phyloP scores from a whole-genome alignment of 2,797 vertebrate species.

The Poeciliopsis gracilis region DNA sequence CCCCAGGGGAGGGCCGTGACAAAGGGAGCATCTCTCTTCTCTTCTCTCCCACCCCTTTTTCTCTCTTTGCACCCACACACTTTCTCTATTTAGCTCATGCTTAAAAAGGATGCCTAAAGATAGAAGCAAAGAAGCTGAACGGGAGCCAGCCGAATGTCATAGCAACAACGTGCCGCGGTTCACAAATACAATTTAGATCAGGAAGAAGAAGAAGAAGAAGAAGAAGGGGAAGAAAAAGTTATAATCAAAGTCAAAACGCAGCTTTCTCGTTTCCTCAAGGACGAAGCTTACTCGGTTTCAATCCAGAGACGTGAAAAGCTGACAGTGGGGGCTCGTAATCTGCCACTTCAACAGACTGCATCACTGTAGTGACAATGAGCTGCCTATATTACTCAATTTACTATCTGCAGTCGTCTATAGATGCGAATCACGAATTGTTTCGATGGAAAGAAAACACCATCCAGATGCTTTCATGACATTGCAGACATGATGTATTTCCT shows the following conservation, averaged over 20 bases:
- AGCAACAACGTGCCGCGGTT: slow-evolving; percentile 74
- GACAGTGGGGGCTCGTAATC: slow-evolving; percentile 20
- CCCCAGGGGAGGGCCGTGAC: slow-evolving; percentile 60
- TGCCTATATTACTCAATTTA: slow-evolving; percentile 27
- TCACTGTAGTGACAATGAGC: slow-evolving; percentile 22
- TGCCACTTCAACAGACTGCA: slow-evolving; percentile 23
- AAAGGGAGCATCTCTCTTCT: slow-evolving; percentile 74
- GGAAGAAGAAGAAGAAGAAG: slow-evolving; percentile 9
- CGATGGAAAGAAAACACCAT: slow-evolving; percentile 7
- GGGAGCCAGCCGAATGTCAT: slow-evolving; percentile 76
- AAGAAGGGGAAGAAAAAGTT: slow-evolving; percentile 34
- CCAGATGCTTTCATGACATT: neutral
- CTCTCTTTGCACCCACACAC: slow-evolving; percentile 76
- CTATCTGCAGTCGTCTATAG: slow-evolving; percentile 27
- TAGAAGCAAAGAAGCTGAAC: slow-evolving; percentile 79
- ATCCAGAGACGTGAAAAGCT: slow-evolving; percentile 28
- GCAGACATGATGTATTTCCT: neutral
- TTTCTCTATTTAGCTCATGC: slow-evolving; percentile 78
- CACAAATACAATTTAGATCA: slow-evolving; percentile 71
- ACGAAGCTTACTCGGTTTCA: slow-evolving; percentile 37
- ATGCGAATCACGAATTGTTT: slow-evolving; percentile 20
- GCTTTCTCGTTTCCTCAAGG: slow-evolving; percentile 48
- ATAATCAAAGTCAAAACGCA: slow-evolving; percentile 55
- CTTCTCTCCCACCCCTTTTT: slow-evolving; percentile 66
- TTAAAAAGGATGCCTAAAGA: slow-evolving; percentile 82